Evolutionary conservation across 2,888 invertebrate species (phyloP), one percentile per base, ranked within the genome.

Genomic region (Xanthia icteritia): DNA sequence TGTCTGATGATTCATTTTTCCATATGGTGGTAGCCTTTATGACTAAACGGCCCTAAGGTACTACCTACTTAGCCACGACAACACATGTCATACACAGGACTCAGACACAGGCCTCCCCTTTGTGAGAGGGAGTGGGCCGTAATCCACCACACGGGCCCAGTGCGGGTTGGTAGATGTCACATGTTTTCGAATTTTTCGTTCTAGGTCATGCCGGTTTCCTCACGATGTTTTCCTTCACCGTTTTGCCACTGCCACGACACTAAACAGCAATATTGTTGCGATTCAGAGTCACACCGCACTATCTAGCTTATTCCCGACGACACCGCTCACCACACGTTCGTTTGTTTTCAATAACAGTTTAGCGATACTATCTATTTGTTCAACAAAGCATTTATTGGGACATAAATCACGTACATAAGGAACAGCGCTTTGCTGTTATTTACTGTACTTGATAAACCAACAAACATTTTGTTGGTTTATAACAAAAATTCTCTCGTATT

Each of bases 321-420:
- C 15, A n/a, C 5, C 17, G 63, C 1, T 8, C 20, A 15, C 20
- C 63, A 31, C 54, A 71, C 72, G 80, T 72, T 48, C 56, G 39
- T 80, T 71, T 79, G 72, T 77, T 56, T n/a, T 31, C 61, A 63
- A 31, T 54, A 48, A 70, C n/a, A 56, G 45, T 69, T 79, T 60
- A 71, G 4, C 20, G 58, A 42, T 64, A 45, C 15, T 39, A 79
- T 70, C 36, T 31, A 1, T 79, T 77, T 63, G n/a, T 63, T 56
- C 20, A 39, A 48, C 39, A 54, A 77, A 63, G 9, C 42, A n/a
- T 77, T 54, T 70, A 56, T 27, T 56, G 17, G 2, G 2, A 15
- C 15, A 27, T 54, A 36, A 69, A 79, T 54, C 69, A 79, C 45
- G 79, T 23, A 4, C 54, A 54, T 69, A 39, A 39, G 45, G 23